A percentile compares a stretch with the other conserved stretches of the same genome.
These are phyloP conservation scores for Synanthedon myopaeformis DNA, from an alignment of 2,888 invertebrate genomes.

Conservation along the genomic window DNA sequence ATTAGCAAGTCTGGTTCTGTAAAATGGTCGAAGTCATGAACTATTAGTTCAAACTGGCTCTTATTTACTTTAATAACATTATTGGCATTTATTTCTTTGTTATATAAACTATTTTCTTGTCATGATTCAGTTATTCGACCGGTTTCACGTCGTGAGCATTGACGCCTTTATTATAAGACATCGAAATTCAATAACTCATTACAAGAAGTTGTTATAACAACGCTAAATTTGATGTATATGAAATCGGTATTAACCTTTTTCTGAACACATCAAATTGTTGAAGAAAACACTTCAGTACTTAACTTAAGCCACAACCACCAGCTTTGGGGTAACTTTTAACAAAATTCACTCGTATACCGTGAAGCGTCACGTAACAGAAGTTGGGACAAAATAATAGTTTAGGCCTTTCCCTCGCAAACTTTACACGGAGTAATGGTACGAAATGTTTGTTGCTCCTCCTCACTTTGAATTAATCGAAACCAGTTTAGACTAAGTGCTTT, in stretches of 20 bases:
- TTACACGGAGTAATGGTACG: not conserved
- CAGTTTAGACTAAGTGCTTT: too few relatives aligned
- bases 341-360: not conserved
- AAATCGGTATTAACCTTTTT: too few relatives aligned
- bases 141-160: too few relatives aligned
- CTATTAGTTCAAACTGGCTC: not conserved
- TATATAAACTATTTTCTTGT: too few relatives aligned
- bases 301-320: not conserved
- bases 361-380: not conserved
- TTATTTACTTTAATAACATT: too few relatives aligned
- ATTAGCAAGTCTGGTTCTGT: conserved; percentile 20
- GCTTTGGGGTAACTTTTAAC: not conserved
- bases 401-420: not conserved
- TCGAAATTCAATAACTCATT: too few relatives aligned
- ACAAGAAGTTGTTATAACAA: too few relatives aligned
- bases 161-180: too few relatives aligned
- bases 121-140: too few relatives aligned
- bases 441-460: not conserved
- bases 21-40: conserved; percentile 9
- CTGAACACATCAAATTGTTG: too few relatives aligned
- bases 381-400: not conserved
- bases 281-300: not conserved
- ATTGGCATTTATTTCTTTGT: too few relatives aligned
- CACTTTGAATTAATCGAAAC: not conserved
- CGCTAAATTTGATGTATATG: too few relatives aligned